Percentiles rank a stretch among this genome's conserved stretches.
Evolutionary conservation across 2,113 vertebrate genomes (phyloP).

Genomic region (Enhydra lutris): DNA sequence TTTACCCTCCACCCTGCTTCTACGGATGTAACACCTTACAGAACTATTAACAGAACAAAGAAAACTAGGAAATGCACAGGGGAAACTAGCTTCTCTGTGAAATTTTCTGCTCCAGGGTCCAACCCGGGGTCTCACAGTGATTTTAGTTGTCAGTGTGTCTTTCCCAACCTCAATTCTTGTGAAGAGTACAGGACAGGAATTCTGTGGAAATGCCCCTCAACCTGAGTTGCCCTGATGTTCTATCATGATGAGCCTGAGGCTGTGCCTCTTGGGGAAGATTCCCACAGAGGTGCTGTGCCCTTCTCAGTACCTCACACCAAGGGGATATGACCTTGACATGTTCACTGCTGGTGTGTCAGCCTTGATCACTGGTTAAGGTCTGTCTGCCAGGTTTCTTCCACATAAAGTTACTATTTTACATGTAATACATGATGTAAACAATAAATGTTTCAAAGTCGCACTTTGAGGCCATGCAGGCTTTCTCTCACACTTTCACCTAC

Average conservation of each 20-base stretch:
- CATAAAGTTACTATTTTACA: background rate
- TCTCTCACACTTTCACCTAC: background rate
- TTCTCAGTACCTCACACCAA: accelerated
- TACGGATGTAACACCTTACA: background rate
- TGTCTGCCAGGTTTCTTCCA: background rate
- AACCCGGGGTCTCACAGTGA: background rate
- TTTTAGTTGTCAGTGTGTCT: background rate
- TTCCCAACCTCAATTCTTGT: background rate
- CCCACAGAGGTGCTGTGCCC: background rate
- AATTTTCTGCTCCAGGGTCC: background rate
- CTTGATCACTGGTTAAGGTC: background rate
- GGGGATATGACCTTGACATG: background rate
- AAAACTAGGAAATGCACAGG: background rate
- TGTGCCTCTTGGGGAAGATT: background rate
- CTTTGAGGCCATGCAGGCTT: background rate
- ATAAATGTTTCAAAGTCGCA: background rate
- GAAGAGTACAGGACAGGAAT: background rate
- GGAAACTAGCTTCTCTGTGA: background rate
- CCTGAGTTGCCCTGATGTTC: background rate
- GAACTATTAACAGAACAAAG: too few relatives aligned
- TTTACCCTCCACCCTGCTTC: background rate
- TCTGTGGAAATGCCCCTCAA: background rate
- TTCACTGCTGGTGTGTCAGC: background rate
- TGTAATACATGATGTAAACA: background rate
- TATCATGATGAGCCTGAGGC: background rate